Conservation (phyloP, 2,797 vertebrate genomes). For the Argentina silus region DNA sequence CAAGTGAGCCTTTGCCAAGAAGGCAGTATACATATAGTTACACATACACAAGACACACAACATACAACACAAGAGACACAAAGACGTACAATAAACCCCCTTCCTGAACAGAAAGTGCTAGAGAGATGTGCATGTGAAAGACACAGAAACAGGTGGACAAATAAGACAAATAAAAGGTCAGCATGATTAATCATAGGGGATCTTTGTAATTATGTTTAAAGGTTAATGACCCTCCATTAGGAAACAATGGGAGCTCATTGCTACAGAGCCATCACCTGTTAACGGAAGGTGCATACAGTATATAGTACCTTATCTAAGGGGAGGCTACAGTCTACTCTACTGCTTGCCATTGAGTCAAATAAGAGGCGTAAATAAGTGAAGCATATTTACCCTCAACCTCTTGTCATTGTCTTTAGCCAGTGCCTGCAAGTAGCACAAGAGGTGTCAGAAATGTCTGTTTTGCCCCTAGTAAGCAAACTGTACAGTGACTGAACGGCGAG, state of each 20-base stretch:
- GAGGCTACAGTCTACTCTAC: background rate
- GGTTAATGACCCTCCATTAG: constrained; percentile 3
- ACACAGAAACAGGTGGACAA: constrained; percentile 7
- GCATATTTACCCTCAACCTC: constrained; percentile 73
- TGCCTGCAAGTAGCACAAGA: constrained; percentile 76
- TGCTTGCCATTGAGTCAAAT: constrained; percentile 12
- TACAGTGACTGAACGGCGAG: constrained; percentile 20
- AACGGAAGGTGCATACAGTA: background rate
- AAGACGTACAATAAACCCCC: background rate
- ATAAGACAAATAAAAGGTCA: constrained; percentile 23
- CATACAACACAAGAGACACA: background rate
- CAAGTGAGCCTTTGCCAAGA: background rate
- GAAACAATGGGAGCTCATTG: background rate
- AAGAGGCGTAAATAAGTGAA: constrained; percentile 32
- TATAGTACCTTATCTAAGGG: background rate
- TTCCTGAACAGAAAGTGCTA: background rate
- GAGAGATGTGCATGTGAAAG: constrained; percentile 13
- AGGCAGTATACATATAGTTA: background rate
- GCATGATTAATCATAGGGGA: constrained; percentile 35
- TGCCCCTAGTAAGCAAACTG: constrained; percentile 20
- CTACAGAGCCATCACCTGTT: constrained; percentile 7
- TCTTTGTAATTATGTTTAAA: constrained; percentile 38
- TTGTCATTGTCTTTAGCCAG: constrained; percentile 70
- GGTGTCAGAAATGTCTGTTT: constrained; percentile 51
- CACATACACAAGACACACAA: too few species aligned